Percentiles rank a stretch among this genome's conserved stretches.
These are phyloP conservation scores for Sebastes cheni DNA, from an alignment of 2,797 vertebrate genomes.

Conservation along the genomic window DNA sequence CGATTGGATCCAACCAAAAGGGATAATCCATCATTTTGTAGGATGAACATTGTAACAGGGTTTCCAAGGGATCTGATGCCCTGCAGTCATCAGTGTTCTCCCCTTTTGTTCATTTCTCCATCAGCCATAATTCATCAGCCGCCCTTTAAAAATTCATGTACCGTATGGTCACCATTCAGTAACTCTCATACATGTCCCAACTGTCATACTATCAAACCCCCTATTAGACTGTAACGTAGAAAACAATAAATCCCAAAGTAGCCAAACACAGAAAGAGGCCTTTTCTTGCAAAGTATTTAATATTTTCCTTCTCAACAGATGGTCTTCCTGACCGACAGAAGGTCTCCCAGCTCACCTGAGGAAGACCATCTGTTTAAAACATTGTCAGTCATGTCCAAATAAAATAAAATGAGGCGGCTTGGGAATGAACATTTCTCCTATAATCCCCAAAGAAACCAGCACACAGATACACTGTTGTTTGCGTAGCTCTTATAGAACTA, in stretches of 20 bases:
- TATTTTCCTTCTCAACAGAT: background rate
- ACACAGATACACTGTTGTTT: constrained; percentile 16
- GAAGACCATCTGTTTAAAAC: background rate
- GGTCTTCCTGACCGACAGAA: background rate
- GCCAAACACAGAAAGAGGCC: background rate
- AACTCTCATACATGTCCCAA: background rate
- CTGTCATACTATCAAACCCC: background rate
- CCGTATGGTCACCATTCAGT: background rate
- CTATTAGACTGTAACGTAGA: background rate
- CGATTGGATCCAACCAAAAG: background rate
- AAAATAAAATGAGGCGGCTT: background rate
- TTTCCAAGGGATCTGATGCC: background rate
- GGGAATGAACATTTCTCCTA: background rate
- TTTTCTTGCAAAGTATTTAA: background rate
- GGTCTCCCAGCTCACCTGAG: background rate
- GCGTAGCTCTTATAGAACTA: constrained; percentile 4
- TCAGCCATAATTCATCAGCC: constrained; percentile 7
- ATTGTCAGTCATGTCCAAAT: background rate
- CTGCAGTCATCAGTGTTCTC: constrained; percentile 5
- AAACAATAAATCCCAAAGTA: background rate
- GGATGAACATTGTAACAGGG: background rate
- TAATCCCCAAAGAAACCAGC: background rate
- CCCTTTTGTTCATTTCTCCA: constrained; percentile 9
- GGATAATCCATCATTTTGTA: constrained; percentile 23
- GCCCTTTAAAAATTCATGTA: constrained; percentile 23